Percentiles rank a stretch among this genome's conserved stretches.
These are phyloP conservation scores for Nemoura dubitans DNA, from an alignment of 2,888 invertebrate genomes.

Conservation along the genomic window DNA sequence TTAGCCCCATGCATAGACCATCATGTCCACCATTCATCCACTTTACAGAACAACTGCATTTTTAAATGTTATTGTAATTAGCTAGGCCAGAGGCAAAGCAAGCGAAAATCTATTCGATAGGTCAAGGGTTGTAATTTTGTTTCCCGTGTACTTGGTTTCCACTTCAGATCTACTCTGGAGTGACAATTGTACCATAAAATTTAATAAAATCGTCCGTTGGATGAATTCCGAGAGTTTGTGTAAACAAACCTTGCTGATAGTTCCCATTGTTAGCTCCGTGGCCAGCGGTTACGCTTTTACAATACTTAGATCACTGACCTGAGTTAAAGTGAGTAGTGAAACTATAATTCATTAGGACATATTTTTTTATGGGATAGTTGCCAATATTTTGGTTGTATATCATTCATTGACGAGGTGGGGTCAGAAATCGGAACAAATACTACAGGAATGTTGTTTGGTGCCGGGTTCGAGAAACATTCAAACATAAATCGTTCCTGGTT, in stretches of 20 bases:
- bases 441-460: neutral
- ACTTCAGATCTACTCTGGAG: conserved; percentile 30
- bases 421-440: too few species aligned
- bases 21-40: conserved; percentile 37
- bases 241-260: neutral
- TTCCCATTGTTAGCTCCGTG: too few species aligned
- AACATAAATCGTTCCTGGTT: neutral
- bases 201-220: neutral
- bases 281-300: too few species aligned
- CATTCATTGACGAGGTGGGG: too few species aligned
- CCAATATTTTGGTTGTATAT: too few species aligned
- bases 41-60: neutral
- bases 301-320: too few species aligned
- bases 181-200: conserved; percentile 20
- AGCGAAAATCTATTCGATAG: neutral
- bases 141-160: conserved; percentile 29
- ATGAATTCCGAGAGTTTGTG: neutral
- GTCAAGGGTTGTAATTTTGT: conserved; percentile 20
- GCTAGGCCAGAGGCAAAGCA: neutral
- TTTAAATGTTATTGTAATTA: conserved; percentile 15
- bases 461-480: neutral
- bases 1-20: conserved; percentile 30
- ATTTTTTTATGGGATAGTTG: too few species aligned
- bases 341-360: too few species aligned
- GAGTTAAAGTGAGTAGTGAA: too few species aligned